These are phyloP conservation scores for Lutjanus campechanus DNA, from an alignment of 2,797 vertebrate species.

Conservation along the genomic window DNA sequence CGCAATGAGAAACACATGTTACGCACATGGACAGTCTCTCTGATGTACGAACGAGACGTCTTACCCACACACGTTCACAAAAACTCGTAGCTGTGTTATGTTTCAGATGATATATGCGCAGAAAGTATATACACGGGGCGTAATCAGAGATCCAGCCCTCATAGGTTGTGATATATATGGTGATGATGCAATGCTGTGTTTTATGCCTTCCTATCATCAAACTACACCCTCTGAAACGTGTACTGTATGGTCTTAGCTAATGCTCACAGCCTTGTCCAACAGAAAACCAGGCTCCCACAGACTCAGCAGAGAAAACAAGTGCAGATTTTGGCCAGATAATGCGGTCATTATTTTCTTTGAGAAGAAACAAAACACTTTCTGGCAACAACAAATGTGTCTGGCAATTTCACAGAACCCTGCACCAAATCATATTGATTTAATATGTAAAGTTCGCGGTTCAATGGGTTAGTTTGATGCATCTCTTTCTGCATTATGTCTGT, in stretches of 20 bases:
- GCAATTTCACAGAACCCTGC: conserved; percentile 45
- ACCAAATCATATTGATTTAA: conserved; percentile 62
- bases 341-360: conserved; percentile 67
- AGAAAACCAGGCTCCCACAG: conserved; percentile 51
- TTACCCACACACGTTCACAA: conserved; percentile 8
- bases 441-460: conserved; percentile 42
- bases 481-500: conserved; percentile 22
- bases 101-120: conserved; percentile 70
- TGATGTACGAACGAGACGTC: conserved; percentile 16
- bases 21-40: conserved; percentile 42
- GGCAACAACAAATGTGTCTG: conserved; percentile 56
- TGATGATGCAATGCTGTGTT: conserved; percentile 67
- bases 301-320: conserved; percentile 53
- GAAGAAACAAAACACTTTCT: conserved; percentile 66
- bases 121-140: conserved; percentile 36
- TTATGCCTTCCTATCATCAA: conserved; percentile 51
- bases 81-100: conserved; percentile 50
- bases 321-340: conserved; percentile 71
- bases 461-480: conserved; percentile 29
- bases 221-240: conserved; percentile 45
- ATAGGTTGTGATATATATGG: conserved; percentile 52
- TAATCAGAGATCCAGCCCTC: conserved; percentile 59
- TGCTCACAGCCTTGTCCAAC: conserved; percentile 28
- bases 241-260: conserved; percentile 24
- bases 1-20: conserved; percentile 76